Base-by-base conservation (phyloP, 2,113 vertebrate species). In the Sula dactylatra region DNA sequence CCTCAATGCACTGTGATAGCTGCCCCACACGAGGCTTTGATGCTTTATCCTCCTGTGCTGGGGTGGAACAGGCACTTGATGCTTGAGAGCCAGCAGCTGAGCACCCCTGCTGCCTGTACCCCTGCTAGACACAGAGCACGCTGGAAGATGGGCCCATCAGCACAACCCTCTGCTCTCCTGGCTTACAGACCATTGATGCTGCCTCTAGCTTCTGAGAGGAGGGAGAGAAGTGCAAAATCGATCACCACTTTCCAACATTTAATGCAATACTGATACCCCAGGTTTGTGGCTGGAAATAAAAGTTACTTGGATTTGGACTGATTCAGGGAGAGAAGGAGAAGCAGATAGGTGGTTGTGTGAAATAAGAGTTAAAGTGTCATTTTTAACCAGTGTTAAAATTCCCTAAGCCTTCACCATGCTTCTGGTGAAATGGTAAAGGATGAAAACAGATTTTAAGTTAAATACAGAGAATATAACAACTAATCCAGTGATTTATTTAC, bases 151-250 rank as follows among this genome's bases (percentile, higher is more conserved):
- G 16, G 29, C 21, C 17, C n/a, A 5, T 42, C 67, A n/a, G 36
- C 47, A 62, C 20, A 27, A 5, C 14, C 36, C 40, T 59, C 8
- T 14, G 15, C 44, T 38, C 38, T 61, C 38, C 80, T 42, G 40
- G 10, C 26, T 47, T 40, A 10, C 0, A 21, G 21, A 42, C 16
- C 36, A 6, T 2, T 16, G 34, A 10, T 4, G 5, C 24, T n/a
- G 17, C 34, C 54, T 54, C 45, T 34, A 27, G 38, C 69, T 34
- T 50, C 40, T 7, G 25, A 12, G 54, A 40, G 45, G 21, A 31
- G 45, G 29, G 50, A 16, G 6, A 8, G 49, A 52, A 54, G 11
- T 3, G 12, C 17, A 26, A 67, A 27, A 27, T 42, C 4, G 0
- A 10, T 38, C 36, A 16, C 32, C 5, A 2, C 42, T 64, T 81